Base-by-base conservation (phyloP, 2,888 invertebrate genomes). In the Galerucella pusilla region DNA sequence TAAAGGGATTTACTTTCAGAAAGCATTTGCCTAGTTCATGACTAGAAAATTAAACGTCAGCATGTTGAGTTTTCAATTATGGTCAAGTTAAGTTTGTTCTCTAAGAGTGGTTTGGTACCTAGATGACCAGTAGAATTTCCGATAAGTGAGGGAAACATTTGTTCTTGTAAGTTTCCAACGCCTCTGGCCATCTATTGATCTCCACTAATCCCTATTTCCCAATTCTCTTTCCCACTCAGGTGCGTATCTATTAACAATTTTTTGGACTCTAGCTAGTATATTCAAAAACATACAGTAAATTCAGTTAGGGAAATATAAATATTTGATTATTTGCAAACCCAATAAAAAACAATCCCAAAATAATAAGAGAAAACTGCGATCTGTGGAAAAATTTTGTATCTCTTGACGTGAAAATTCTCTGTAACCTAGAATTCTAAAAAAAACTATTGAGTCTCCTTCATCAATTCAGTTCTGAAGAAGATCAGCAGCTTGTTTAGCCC, bases 91-190 rank as follows among this genome's bases (percentile, higher is more conserved):
- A 76, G 75, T 77, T 77, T 76, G 63, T 78, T 77, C 69, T 75
- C 79, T 74, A 68, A 75, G 76, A 80, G 77, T 77, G 76, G 78
- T 80, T 78, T 76, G 75, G 77, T 80, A 79, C 78, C 73, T 78
- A 78, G 79, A 80, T 79, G 79, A 78, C 78, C 77, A 79, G 72
- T 73, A 76, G 75, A 79, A 80, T 79, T 79, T 78, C 75, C 79
- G 75, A 78, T 78, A 79, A 80, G 78, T 78, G 76, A 74, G 76
- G 77, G 74, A 60, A 77, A 79, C 77, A 79, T 80, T 79, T 80
- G 79, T 80, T 80, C 78, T 80, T 79, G 79, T 78, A 77, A 79
- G 77, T 78, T 80, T 74, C 71, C 63, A 77, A 52, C 73, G 79
- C 75, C 76, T 75, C 76, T 78, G 73, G 78, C 75, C 76, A 59